Evolutionary conservation across 2,113 vertebrate genomes (phyloP).

Genomic region (Recurvirostra avosetta): DNA sequence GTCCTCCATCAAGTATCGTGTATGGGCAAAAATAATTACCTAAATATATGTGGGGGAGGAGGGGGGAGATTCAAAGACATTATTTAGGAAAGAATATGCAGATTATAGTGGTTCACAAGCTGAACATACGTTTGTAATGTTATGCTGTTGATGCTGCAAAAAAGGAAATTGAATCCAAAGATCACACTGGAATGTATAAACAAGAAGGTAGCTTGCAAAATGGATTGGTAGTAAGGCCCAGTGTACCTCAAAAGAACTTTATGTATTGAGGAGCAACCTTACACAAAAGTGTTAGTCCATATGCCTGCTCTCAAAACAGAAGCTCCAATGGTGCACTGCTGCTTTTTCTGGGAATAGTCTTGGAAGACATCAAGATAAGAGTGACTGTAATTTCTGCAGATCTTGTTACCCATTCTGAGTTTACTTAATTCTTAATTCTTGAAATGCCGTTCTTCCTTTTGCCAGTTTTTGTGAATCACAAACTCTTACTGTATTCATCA

Average conservation of each 20-base stretch:
- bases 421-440: not conserved
- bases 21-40: not conserved
- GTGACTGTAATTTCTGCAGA: not conserved
- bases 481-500: not conserved
- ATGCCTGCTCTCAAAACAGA: not conserved
- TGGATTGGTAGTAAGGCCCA: not conserved
- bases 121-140: not conserved
- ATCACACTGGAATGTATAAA: not conserved
- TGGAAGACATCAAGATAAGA: not conserved
- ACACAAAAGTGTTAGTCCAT: not conserved
- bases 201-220: not conserved
- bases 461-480: fast-evolving
- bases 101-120: not conserved
- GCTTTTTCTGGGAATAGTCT: not conserved
- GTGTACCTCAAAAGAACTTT: not conserved
- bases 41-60: not conserved
- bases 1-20: not conserved
- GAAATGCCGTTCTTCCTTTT: not conserved
- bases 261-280: not conserved
- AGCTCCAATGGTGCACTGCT: not conserved
- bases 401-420: not conserved
- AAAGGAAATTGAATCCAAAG: not conserved
- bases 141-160: not conserved
- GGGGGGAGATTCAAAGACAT: not conserved
- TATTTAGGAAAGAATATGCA: not conserved